These are phyloP conservation scores for Ylistrum balloti DNA, from an alignment of 1,140 invertebrate genomes.

Conservation along the genomic window DNA sequence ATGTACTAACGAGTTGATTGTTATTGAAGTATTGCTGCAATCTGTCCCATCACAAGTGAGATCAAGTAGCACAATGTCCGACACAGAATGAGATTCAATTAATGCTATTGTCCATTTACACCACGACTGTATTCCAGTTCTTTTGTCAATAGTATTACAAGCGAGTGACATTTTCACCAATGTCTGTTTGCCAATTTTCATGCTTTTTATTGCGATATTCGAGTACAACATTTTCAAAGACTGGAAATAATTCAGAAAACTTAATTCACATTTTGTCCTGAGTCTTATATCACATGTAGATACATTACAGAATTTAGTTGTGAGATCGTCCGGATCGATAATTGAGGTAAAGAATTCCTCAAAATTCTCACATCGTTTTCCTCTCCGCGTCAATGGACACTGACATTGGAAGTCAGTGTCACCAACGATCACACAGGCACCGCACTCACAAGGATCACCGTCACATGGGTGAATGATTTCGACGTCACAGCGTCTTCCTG, in stretches of 20 bases:
- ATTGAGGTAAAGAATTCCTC: not conserved
- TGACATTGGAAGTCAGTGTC: not conserved
- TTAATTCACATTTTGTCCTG: not conserved
- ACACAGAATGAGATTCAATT: not conserved
- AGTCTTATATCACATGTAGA: constrained; percentile 14
- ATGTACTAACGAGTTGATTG: not conserved
- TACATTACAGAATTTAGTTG: not conserved
- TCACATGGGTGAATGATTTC: constrained; percentile 33
- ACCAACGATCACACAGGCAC: not conserved
- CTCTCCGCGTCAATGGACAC: not conserved
- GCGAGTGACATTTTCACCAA: not conserved
- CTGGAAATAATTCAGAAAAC: not conserved
- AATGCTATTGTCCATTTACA: not conserved
- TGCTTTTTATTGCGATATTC: not conserved
- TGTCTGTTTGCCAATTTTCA: not conserved
- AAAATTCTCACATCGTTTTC: constrained; percentile 2
- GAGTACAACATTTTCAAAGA: not conserved
- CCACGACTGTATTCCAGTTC: not conserved
- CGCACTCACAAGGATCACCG: not conserved
- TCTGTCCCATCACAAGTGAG: not conserved
- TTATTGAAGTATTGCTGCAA: not conserved
- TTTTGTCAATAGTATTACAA: not conserved
- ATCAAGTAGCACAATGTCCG: not conserved
- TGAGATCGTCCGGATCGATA: not conserved
- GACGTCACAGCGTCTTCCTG: not conserved